Evolutionary conservation across 2,888 invertebrate species (phyloP).

Genomic region (Agrotis ipsilon): DNA sequence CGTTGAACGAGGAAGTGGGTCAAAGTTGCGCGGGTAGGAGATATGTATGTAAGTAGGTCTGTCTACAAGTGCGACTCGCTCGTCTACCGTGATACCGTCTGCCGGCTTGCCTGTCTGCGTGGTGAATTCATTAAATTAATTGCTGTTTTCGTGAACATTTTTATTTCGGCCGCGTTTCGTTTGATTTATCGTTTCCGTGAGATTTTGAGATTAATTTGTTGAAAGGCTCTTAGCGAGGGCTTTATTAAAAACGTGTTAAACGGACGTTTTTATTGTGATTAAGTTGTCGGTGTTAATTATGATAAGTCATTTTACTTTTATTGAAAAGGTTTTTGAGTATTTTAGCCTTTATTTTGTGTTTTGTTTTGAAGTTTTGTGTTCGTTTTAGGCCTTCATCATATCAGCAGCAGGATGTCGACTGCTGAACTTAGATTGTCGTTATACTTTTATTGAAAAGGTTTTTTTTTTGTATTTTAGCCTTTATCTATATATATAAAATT

Average conservation of each 20-base stretch:
- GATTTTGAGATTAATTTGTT: conserved; percentile 60
- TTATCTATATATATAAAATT: no score
- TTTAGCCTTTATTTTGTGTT: no score
- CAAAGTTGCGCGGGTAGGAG: conserved; percentile 79
- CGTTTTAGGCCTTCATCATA: neutral
- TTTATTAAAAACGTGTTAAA: conserved; percentile 62
- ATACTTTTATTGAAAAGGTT: no score
- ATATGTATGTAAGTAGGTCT: conserved; percentile 80
- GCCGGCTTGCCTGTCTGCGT: conserved; percentile 61
- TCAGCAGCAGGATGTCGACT: no score
- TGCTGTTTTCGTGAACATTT: conserved; percentile 63
- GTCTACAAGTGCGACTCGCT: conserved; percentile 51
- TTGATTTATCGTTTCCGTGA: conserved; percentile 64
- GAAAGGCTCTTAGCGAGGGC: conserved; percentile 35
- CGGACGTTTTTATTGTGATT: conserved; percentile 53
- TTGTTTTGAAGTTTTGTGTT: neutral
- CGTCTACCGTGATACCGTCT: conserved; percentile 67
- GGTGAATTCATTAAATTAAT: conserved; percentile 70
- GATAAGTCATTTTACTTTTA: neutral
- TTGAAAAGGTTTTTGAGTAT: no score
- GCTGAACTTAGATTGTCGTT: no score
- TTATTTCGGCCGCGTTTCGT: conserved; percentile 61
- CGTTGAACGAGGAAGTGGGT: conserved; percentile 80
- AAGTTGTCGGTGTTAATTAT: conserved; percentile 17
- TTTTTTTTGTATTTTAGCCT: no score